A percentile compares a stretch with the other conserved stretches of the same genome.
These are phyloP conservation scores for Drosophila pullipes DNA, from an alignment of 2,888 invertebrate genomes.

Conservation along the genomic window DNA sequence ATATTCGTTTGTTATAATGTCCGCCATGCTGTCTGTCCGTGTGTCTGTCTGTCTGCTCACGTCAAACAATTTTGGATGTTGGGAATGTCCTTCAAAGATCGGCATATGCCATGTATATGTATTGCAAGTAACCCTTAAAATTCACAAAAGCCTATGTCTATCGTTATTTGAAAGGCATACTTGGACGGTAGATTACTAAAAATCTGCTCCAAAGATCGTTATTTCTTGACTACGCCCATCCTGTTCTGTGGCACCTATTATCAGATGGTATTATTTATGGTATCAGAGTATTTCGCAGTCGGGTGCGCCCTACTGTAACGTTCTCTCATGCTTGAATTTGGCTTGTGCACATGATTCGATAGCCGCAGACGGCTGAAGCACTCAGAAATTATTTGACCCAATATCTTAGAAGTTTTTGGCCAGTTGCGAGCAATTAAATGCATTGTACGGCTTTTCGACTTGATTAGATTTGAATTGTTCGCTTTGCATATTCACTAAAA, in stretches of 20 bases:
- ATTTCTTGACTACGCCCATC: not conserved
- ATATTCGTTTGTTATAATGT: not conserved
- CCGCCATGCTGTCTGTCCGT: no score
- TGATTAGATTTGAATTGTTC: conserved; percentile 59
- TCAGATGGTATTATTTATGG: not conserved
- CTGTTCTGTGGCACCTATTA: not conserved
- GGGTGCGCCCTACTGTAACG: not conserved
- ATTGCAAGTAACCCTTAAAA: no score
- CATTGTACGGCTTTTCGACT: conserved; percentile 60
- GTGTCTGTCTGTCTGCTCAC: no score
- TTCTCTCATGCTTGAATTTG: conserved; percentile 9
- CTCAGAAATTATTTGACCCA: conserved; percentile 36
- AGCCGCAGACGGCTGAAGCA: conserved; percentile 16
- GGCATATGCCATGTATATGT: no score
- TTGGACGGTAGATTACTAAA: no score
- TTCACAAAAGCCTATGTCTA: no score
- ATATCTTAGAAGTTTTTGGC: conserved; percentile 23
- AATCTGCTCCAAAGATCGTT: not conserved
- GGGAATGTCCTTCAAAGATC: no score
- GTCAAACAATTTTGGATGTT: no score
- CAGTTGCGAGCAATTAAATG: conserved; percentile 59
- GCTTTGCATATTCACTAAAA: conserved; percentile 34
- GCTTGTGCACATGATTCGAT: conserved; percentile 37
- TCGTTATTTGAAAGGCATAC: no score
- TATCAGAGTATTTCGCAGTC: not conserved